phyloP scores from a whole-genome alignment of 2,888 invertebrate genomes.

The Tinea pellionella region DNA sequence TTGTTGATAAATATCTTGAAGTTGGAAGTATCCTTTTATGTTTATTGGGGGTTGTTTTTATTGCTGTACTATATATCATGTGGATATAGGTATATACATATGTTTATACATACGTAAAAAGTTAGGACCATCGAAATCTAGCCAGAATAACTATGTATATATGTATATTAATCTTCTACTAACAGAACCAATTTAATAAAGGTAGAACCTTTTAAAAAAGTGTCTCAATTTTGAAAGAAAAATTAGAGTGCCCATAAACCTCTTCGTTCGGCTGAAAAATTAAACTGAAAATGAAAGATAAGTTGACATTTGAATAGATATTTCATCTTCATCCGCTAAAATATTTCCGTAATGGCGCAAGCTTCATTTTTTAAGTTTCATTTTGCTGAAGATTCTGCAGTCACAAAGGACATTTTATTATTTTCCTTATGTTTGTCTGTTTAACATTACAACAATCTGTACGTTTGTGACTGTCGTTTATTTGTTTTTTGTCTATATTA shows the following conservation, averaged over 20 bases:
- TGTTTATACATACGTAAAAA: not conserved
- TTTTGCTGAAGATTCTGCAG: not conserved
- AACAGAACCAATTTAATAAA: not conserved
- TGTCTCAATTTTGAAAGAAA: not conserved
- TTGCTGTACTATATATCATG: not conserved
- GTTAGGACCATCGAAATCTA: no score
- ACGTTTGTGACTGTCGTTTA: not conserved
- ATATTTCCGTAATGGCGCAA: not conserved
- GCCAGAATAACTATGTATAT: no score
- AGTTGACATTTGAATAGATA: conserved; percentile 6
- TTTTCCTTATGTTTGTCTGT: not conserved
- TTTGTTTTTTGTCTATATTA: no score
- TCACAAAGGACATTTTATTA: not conserved
- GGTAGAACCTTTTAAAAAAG: not conserved
- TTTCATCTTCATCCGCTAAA: not conserved
- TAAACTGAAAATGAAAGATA: not conserved
- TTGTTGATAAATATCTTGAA: conserved; percentile 25
- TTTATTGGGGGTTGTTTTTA: conserved; percentile 1
- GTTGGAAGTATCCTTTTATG: conserved; percentile 13
- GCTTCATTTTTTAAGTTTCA: not conserved
- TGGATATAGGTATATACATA: not conserved
- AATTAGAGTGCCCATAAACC: not conserved
- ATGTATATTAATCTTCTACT: no score
- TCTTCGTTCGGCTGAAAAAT: not conserved
- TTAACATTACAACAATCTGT: not conserved